These are phyloP conservation scores for Panthera uncia DNA, from an alignment of 2,113 vertebrate genomes.

Conservation along the genomic window DNA sequence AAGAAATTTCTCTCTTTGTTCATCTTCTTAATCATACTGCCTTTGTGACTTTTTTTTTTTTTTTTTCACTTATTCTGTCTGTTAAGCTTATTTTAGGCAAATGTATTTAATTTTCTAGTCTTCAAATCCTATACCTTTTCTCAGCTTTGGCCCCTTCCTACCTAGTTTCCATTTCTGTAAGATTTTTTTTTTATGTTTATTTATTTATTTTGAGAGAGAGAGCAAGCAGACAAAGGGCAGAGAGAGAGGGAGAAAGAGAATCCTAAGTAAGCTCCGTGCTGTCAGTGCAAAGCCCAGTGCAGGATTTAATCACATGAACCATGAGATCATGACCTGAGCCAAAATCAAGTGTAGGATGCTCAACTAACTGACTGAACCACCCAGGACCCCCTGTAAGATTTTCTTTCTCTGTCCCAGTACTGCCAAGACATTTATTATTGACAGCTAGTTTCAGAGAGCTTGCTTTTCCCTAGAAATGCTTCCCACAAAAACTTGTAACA, in stretches of 20 bases:
- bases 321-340: no score
- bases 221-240: no score
- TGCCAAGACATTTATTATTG: background rate
- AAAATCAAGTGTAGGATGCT: no score
- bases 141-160: background rate
- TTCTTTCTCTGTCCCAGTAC: background rate
- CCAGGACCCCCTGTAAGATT: background rate
- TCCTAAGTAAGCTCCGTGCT: no score
- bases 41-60: background rate
- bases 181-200: background rate
- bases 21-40: background rate
- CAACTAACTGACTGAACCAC: no score
- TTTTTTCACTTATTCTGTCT: background rate
- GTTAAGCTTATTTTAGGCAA: background rate
- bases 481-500: background rate
- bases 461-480: background rate
- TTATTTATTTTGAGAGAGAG: no score
- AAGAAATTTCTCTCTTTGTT: background rate
- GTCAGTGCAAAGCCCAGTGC: no score
- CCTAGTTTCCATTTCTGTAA: background rate
- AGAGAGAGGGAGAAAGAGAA: no score
- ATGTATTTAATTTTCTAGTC: background rate
- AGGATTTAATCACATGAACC: no score
- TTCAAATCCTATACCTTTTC: background rate
- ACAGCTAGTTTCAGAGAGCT: background rate